Percentiles rank a stretch among this genome's conserved stretches.
Conservation (phyloP, 37 sponge, comb jelly and placozoan genomes). For the Geodia barretti region DNA sequence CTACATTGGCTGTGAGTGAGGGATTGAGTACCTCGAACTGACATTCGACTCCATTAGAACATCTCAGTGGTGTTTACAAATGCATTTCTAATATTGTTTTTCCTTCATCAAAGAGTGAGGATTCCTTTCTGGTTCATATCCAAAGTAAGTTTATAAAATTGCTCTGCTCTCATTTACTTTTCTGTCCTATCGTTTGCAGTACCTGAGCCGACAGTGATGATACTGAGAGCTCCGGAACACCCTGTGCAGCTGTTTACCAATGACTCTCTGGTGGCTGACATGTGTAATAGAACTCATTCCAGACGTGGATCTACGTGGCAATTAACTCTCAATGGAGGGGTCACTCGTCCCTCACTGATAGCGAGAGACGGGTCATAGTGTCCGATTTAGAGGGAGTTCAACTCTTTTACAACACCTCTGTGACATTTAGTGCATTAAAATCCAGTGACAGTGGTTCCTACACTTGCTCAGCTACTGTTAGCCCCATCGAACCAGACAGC, state of each 20-base stretch:
- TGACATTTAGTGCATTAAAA: not conserved
- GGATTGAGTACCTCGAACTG: not conserved
- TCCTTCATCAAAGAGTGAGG: not conserved
- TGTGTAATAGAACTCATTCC: slow-evolving; percentile 12
- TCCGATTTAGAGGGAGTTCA: not conserved
- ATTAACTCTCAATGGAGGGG: slow-evolving; percentile 7
- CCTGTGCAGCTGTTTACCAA: slow-evolving; percentile 1
- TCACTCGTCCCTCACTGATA: not conserved
- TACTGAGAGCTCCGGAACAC: not conserved
- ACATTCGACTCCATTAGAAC: not conserved
- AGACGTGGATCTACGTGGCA: slow-evolving; percentile 7
- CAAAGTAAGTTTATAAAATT: not conserved
- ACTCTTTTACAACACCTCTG: not conserved
- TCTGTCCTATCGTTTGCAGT: not conserved
- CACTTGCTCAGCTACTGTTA: not conserved
- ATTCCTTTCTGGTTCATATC: not conserved
- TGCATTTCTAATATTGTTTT: not conserved
- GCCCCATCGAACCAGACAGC: no score
- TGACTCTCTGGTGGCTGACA: not conserved
- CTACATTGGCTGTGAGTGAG: not conserved
- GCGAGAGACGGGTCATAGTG: not conserved
- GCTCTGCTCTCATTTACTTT: no score
- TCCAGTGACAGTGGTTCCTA: not conserved
- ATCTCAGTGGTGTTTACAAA: slow-evolving; percentile 16
- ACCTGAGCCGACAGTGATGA: not conserved